phyloP scores from a whole-genome alignment of 2,113 vertebrate species.

The Galemys pyrenaicus region DNA sequence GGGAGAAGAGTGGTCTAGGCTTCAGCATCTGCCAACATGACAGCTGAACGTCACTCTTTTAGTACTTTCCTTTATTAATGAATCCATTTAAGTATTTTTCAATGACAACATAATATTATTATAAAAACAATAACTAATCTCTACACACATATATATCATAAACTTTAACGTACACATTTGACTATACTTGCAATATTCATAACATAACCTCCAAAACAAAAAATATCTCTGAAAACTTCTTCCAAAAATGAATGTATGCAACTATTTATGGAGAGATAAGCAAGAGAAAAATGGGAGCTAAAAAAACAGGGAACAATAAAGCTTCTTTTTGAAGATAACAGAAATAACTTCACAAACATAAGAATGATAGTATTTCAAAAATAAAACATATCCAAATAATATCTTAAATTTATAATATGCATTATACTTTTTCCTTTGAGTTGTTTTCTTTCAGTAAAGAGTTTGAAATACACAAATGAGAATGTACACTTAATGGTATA shows the following conservation, averaged over 20 bases:
- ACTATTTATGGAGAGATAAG: slow-evolving; percentile 34
- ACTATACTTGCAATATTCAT: slow-evolving; percentile 38
- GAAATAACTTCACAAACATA: slow-evolving; percentile 36
- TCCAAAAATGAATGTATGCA: slow-evolving; percentile 46
- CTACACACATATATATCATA: background rate
- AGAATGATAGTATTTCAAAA: slow-evolving; percentile 21
- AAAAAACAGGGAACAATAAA: background rate
- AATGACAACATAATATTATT: background rate
- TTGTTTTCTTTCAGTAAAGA: background rate
- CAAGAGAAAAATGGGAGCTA: slow-evolving; percentile 15
- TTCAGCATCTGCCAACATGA: background rate
- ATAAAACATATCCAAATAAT: slow-evolving; percentile 10
- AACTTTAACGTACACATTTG: slow-evolving; percentile 17
- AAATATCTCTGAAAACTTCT: background rate
- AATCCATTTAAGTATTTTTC: slow-evolving; percentile 39
- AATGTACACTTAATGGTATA: background rate
- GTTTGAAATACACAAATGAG: slow-evolving; percentile 7
- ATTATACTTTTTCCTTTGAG: background rate
- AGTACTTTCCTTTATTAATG: background rate
- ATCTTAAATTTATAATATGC: background rate
- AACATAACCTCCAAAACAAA: slow-evolving; percentile 21
- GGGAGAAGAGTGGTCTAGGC: background rate
- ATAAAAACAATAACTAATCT: slow-evolving; percentile 24
- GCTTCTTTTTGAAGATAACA: slow-evolving; percentile 19
- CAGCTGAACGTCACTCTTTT: background rate